These are phyloP conservation scores for Bergia puertoricense DNA, from an alignment of 92 coral and sea anemone genomes.

Conservation along the genomic window DNA sequence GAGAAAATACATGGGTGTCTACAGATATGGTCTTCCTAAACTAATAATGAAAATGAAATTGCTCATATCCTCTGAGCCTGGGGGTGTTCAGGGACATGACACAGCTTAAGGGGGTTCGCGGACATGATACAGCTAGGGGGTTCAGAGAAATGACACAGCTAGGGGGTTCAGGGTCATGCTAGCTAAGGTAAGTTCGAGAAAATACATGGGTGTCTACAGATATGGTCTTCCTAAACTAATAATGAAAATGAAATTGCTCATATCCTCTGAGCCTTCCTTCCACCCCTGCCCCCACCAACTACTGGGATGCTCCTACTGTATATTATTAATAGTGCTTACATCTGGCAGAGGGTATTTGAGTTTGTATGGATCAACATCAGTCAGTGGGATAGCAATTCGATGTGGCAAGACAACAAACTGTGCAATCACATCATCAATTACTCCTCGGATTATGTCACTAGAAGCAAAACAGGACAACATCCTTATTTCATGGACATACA, in stretches of 20 bases:
- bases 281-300: background rate
- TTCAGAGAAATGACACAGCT: background rate
- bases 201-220: background rate
- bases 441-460: constrained; percentile 93
- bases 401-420: constrained; percentile 96
- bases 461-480: background rate
- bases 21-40: too few species aligned
- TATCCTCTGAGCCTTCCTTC: too few species aligned
- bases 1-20: too few species aligned
- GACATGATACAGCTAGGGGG: too few species aligned
- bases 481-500: too few species aligned
- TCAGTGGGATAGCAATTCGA: constrained; percentile 90
- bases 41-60: too few species aligned
- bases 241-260: too few species aligned
- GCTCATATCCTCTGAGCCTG: too few species aligned
- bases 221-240: too few species aligned
- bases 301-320: background rate
- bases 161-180: background rate
- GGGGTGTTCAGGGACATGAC: too few species aligned
- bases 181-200: background rate
- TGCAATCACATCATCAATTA: constrained; percentile 92
- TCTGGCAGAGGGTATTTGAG: constrained; percentile 96
- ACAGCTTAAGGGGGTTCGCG: too few species aligned
- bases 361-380: constrained; percentile 87
- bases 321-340: constrained; percentile 57